A percentile compares a stretch with the other conserved stretches of the same genome.
These are phyloP conservation scores for Himalopsyche japonica DNA, from an alignment of 2,888 invertebrate species.

Conservation along the genomic window DNA sequence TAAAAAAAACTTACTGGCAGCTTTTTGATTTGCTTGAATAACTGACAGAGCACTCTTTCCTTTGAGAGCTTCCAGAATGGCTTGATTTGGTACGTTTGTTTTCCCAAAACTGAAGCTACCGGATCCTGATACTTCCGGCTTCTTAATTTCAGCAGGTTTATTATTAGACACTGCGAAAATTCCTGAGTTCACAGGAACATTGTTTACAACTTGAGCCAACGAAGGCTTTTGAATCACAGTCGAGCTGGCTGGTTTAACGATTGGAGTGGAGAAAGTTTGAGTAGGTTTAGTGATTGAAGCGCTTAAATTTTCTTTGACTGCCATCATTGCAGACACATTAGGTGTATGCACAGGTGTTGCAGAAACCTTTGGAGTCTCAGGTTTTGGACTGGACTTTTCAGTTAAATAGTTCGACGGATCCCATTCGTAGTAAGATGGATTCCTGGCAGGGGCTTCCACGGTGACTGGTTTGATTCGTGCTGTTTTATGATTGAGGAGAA, in stretches of 20 bases:
- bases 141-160: background rate
- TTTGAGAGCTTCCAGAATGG: background rate
- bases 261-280: background rate
- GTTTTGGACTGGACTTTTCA: background rate
- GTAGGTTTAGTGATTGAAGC: background rate
- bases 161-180: background rate
- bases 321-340: background rate
- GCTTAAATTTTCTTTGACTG: background rate
- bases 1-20: background rate
- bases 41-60: background rate
- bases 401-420: constrained; percentile 40
- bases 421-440: constrained; percentile 45
- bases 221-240: background rate
- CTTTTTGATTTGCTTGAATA: background rate
- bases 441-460: constrained; percentile 51
- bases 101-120: background rate
- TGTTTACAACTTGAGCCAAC: background rate
- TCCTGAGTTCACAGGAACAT: background rate
- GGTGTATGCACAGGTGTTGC: constrained; percentile 14
- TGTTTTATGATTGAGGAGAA: constrained; percentile 58
- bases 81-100: background rate
- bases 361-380: constrained; percentile 19
- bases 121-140: background rate
- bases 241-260: background rate
- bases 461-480: constrained; percentile 58